A percentile compares a stretch with the other conserved stretches of the same genome.
phyloP scores from a whole-genome alignment of 2,797 vertebrate genomes.

The Melanotaenia maccullochi region DNA sequence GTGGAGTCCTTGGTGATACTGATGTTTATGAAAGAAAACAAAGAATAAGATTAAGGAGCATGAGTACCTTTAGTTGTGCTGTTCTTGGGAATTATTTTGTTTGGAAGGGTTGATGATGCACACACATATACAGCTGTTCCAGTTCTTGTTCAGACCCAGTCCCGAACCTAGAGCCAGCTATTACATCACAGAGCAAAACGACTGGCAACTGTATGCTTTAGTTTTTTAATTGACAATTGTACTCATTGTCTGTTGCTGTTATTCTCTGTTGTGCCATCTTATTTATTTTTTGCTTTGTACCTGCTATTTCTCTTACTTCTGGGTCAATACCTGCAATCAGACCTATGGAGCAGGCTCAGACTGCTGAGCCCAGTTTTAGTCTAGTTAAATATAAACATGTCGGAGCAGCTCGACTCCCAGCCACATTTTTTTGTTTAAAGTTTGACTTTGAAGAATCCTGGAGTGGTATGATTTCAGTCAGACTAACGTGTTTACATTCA shows the following conservation, averaged over 20 bases:
- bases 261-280: too few relatives aligned
- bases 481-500: too few relatives aligned
- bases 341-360: neutral
- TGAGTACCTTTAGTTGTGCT: constrained; percentile 26
- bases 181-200: too few relatives aligned
- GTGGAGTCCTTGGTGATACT: constrained; percentile 58
- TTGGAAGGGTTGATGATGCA: neutral
- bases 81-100: neutral
- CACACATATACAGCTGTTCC: neutral
- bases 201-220: too few relatives aligned
- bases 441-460: too few relatives aligned
- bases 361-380: neutral
- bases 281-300: too few relatives aligned
- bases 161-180: neutral
- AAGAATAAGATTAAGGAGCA: constrained; percentile 45
- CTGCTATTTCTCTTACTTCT: neutral
- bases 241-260: too few relatives aligned
- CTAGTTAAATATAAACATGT: neutral
- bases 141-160: neutral
- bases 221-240: too few relatives aligned
- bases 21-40: constrained; percentile 66
- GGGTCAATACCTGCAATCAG: neutral
- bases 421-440: neutral
- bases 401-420: neutral
- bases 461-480: too few relatives aligned